Conservation (phyloP, 1,140 invertebrate genomes). For the Adoxophyes honmai region DNA sequence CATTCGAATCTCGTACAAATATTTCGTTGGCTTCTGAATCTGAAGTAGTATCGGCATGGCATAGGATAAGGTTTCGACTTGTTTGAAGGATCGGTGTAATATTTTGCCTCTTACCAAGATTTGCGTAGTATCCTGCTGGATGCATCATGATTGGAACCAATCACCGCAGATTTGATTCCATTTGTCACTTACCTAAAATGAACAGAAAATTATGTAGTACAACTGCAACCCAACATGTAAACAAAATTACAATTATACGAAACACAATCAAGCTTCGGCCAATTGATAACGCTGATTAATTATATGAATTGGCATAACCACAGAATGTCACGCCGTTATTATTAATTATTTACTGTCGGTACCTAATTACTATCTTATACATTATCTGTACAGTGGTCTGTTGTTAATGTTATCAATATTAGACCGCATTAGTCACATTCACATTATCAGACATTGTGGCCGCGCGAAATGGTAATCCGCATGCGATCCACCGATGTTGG, state of each 20-base stretch:
- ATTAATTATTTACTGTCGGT: not conserved
- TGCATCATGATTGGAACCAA: conserved; percentile 61
- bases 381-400: not conserved
- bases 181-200: conserved; percentile 74
- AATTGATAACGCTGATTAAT: conserved; percentile 25
- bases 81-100: not conserved
- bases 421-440: conserved; percentile 23
- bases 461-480: conserved; percentile 30
- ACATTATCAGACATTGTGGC: not conserved
- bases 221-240: not conserved
- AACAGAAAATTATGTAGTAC: conserved; percentile 32
- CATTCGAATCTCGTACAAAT: too few relatives aligned
- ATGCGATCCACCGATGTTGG: conserved; percentile 39
- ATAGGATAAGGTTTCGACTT: too few relatives aligned
- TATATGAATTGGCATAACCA: conserved; percentile 26
- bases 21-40: too few relatives aligned
- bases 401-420: conserved; percentile 26
- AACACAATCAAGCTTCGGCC: conserved; percentile 11
- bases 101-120: conserved; percentile 60
- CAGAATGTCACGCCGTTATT: conserved; percentile 28
- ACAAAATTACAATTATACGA: conserved; percentile 12
- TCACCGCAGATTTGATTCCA: conserved; percentile 67
- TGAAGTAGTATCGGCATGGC: too few relatives aligned
- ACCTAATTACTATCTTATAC: not conserved
- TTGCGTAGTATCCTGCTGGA: conserved; percentile 71